phyloP scores from a whole-genome alignment of 2,113 vertebrate species.

The Saguinus imperator region DNA sequence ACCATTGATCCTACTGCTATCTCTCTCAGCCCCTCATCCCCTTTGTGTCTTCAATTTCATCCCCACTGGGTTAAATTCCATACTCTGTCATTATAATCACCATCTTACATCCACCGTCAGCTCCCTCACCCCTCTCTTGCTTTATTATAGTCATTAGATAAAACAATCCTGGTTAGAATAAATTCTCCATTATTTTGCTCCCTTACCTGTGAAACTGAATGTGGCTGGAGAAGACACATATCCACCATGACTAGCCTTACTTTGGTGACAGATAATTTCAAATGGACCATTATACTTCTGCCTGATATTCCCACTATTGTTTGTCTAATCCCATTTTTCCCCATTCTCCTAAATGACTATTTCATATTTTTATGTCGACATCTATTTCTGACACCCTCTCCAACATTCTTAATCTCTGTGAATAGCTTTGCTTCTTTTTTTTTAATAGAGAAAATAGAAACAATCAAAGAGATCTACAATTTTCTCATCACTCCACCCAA shows the following conservation, averaged over 20 bases:
- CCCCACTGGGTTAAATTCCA: not conserved
- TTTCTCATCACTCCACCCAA: not conserved
- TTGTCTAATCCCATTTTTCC: not conserved
- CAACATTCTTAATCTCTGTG: not conserved
- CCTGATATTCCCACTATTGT: not conserved
- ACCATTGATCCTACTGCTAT: not conserved
- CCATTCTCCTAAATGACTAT: not conserved
- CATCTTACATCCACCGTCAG: not conserved
- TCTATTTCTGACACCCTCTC: not conserved
- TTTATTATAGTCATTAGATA: not conserved
- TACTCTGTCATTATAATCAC: not conserved
- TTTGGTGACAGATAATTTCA: not conserved
- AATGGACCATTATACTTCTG: not conserved
- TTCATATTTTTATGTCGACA: not conserved
- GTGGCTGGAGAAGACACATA: not conserved
- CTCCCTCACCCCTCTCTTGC: not conserved
- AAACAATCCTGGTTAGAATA: not conserved
- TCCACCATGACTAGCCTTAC: not conserved
- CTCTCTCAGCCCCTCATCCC: not conserved
- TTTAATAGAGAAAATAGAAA: not conserved
- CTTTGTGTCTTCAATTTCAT: not conserved
- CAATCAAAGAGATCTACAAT: not conserved
- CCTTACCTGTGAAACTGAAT: not conserved
- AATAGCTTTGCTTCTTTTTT: not conserved
- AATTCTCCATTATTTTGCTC: not conserved